Base-by-base conservation (phyloP, 2,888 invertebrate genomes). In the Agrochola litura region DNA sequence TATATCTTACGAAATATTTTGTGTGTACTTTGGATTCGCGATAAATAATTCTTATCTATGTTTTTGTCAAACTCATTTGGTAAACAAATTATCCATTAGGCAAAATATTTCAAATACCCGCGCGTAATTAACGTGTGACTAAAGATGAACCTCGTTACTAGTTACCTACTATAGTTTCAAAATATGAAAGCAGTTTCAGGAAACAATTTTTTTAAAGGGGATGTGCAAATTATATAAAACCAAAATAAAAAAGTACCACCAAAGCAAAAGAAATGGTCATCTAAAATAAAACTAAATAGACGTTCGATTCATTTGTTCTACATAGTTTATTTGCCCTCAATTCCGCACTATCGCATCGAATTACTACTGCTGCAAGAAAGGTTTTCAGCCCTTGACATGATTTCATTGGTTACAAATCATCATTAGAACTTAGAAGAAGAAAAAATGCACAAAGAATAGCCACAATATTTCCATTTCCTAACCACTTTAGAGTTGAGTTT, bases 31-130 rank as follows among this genome's bases (percentile, higher is more conserved):
- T 69, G 64, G 16, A 73, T 79, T 72, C 56, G 8, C 30, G 69
- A 63, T 81, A 70, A 73, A 66, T 37, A 69, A 60, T 54, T 41
- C 5, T 73, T 81, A 76, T 76, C 68, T 41, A 22, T 54, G 12
- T 69, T 72, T 37, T 41, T 19, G 16, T 63, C 58, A 37, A 84
- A 63, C 25, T 63, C 12, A 63, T 76, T 85, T 70, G 22, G 30
- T 76, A 65, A 69, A 69, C 65, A 58, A 68, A 75, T 61, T 56
- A 37, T 56, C 12, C n/a, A 73, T 16, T 16, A 52, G 2, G 19
- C 19, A 30, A 14, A 10, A 19, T 6, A 71, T 16, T 56, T 22
- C 4, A 30, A 56, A 56, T 30, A 9, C 14, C 4, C 2, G 12
- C 0, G 9, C 37, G 6, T 56, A 37, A 56, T 56, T 43, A 30